Evolutionary conservation across 2,797 vertebrate species (phyloP).

Genomic region (Coracias cyanogaster): DNA sequence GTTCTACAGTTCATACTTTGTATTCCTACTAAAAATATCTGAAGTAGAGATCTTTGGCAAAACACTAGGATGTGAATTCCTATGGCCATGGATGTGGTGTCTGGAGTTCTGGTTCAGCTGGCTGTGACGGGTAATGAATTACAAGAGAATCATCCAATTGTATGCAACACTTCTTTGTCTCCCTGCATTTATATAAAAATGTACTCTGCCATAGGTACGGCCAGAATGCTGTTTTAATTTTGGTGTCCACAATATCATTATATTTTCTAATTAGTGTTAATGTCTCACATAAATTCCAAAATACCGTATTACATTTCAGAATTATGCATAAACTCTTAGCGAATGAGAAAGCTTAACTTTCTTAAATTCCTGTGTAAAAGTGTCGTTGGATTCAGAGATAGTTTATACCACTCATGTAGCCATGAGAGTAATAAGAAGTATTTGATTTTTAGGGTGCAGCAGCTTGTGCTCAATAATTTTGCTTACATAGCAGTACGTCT

Average conservation of each 20-base stretch:
- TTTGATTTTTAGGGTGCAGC: neutral
- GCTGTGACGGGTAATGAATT: neutral
- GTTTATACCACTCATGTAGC: neutral
- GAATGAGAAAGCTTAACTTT: neutral
- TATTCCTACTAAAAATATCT: neutral
- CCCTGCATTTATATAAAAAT: neutral
- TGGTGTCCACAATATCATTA: neutral
- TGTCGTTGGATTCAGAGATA: neutral
- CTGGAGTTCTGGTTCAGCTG: neutral
- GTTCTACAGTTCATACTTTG: neutral
- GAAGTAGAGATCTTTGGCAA: neutral
- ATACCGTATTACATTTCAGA: neutral
- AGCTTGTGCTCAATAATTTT: neutral
- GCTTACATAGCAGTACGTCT: neutral
- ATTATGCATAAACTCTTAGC: neutral
- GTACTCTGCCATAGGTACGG: neutral
- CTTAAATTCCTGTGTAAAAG: neutral
- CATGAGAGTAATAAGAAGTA: neutral
- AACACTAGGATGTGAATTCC: neutral
- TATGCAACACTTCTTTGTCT: neutral
- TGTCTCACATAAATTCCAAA: neutral
- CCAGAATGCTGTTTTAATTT: neutral
- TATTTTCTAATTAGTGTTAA: neutral
- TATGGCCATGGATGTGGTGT: neutral
- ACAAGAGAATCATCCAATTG: neutral